phyloP scores from a whole-genome alignment of 2,888 invertebrate genomes.

The Cyrtodaria siliqua region DNA sequence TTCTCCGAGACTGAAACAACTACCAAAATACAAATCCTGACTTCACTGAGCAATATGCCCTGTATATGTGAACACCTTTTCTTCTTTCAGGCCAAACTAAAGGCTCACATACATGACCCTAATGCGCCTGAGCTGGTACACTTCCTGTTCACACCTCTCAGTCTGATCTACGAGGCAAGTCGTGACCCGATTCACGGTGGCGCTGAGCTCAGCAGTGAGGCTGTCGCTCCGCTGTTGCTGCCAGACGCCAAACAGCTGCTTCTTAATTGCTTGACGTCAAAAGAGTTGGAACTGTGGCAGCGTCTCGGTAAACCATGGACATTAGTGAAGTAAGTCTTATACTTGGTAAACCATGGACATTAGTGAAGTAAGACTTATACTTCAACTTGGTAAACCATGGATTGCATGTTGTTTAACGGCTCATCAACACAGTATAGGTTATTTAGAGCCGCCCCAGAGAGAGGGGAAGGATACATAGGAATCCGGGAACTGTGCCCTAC shows the following conservation, averaged over 20 bases:
- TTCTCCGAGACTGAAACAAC: too few species aligned
- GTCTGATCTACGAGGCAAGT: slow-evolving; percentile 98
- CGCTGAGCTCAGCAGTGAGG: slow-evolving; percentile 92
- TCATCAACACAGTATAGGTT: too few species aligned
- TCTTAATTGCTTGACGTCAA: slow-evolving; percentile 98
- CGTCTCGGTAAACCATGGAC: slow-evolving; percentile 98
- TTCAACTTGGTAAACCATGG: too few species aligned
- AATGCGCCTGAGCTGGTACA: slow-evolving; percentile 99
- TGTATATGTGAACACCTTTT: too few species aligned
- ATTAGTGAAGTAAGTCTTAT: slow-evolving; percentile 77
- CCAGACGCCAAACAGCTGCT: slow-evolving; percentile 97
- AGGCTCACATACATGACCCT: slow-evolving; percentile 99
- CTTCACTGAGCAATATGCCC: too few species aligned
- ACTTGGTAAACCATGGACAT: too few species aligned
- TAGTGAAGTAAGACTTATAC: too few species aligned
- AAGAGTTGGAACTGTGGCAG: slow-evolving; percentile 99
- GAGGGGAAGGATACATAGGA: too few species aligned
- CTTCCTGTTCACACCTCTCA: slow-evolving; percentile 98
- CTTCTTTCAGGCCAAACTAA: slow-evolving; percentile 93
- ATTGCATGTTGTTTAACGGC: too few species aligned
- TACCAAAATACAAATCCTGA: too few species aligned
- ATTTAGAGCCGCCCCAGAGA: too few species aligned
- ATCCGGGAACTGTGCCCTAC: too few species aligned
- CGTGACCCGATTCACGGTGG: slow-evolving; percentile 93
- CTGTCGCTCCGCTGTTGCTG: slow-evolving; percentile 95